These are phyloP conservation scores for Merodon equestris DNA, from an alignment of 2,888 invertebrate species.

Conservation along the genomic window DNA sequence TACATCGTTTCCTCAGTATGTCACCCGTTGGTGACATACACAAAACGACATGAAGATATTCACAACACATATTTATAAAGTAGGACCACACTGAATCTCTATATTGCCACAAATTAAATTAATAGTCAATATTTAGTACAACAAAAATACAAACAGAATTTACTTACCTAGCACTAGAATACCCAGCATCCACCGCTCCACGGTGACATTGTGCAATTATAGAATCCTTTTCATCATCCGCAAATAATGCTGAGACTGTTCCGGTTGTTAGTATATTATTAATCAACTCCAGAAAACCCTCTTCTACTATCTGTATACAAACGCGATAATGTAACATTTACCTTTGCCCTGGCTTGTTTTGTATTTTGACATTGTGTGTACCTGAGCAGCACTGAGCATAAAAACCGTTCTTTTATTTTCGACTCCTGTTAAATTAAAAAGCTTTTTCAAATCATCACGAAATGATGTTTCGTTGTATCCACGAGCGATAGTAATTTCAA, in stretches of 20 bases:
- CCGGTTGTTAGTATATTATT: constrained; percentile 95
- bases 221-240: constrained; percentile 92
- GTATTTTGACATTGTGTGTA: constrained; percentile 67
- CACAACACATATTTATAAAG: constrained; percentile 87
- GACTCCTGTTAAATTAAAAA: constrained; percentile 88
- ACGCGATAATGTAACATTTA: too few relatives aligned
- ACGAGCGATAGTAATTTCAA: constrained; percentile 90
- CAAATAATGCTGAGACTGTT: constrained; percentile 91
- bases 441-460: constrained; percentile 90
- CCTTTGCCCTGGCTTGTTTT: not conserved
- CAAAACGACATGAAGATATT: constrained; percentile 93
- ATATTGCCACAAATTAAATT: not conserved
- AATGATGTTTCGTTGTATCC: constrained; percentile 91
- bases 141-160: not conserved
- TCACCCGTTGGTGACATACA: constrained; percentile 95
- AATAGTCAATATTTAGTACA: not conserved
- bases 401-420: constrained; percentile 90
- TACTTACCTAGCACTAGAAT: constrained; percentile 84
- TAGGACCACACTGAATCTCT: constrained; percentile 92
- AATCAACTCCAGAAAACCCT: constrained; percentile 92
- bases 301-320: constrained; percentile 83
- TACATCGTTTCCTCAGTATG: constrained; percentile 88
- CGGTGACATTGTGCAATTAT: constrained; percentile 86
- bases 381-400: constrained; percentile 90
- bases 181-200: constrained; percentile 85